Base-by-base conservation (phyloP, 35 echinoderm and acorn worm species). In the Anneissia japonica region DNA sequence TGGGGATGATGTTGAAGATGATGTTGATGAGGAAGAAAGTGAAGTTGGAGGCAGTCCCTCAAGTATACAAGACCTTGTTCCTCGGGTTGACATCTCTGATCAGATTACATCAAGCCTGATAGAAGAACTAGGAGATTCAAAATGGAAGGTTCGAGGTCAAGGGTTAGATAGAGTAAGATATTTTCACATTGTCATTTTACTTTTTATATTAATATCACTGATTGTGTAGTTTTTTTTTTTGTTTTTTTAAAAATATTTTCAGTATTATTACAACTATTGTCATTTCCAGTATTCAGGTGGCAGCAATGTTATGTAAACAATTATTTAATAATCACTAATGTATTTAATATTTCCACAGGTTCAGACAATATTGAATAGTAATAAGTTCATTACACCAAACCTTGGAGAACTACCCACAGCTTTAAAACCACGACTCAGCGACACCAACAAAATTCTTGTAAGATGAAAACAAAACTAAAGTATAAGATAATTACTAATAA, bases 141-240 rank as follows among this genome's bases (percentile, higher is more conserved):
- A 99, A 79, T 99, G 96, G 96, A 99, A 99, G 89, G 75, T 99
- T 33, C 86, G 96, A 74, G 96, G 96, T 16, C 89, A 99, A 77
- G 95, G 91, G 31, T 38, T 98, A 74, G 91, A 91, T 32, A 98
- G 93, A 86, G 95, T 98, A 56, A 78, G 32, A 39, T 33, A 72
- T n/a, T 37, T n/a, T 35, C 0, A 43, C 1, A 64, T 19, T 23
- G 16, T 45, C 16, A n/a, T n/a, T n/a, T n/a, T n/a, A n/a, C n/a
- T n/a, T n/a, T n/a, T n/a, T n/a, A n/a, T n/a, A n/a, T n/a, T n/a
- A n/a, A n/a, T n/a, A n/a, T n/a, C n/a, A n/a, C n/a, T n/a, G n/a
- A n/a, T n/a, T n/a, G n/a, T n/a, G n/a, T n/a, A n/a, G n/a, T n/a
- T n/a, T n/a, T n/a, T n/a, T n/a, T n/a, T n/a, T n/a, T n/a, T n/a